Conservation (phyloP, 2,113 vertebrate species). For the Okapia johnstoni region DNA sequence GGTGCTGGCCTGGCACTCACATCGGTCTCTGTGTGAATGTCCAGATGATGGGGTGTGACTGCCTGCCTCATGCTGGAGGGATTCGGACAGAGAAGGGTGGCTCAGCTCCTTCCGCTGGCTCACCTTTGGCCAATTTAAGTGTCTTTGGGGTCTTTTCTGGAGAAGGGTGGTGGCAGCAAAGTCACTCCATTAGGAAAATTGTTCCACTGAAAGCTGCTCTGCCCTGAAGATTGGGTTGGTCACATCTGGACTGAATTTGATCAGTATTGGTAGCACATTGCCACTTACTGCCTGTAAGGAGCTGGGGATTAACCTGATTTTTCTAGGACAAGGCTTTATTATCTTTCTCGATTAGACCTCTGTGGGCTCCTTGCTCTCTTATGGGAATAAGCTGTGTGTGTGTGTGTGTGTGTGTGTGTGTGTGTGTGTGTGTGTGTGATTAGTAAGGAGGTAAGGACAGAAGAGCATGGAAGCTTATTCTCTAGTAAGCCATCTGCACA, state of each 20-base stretch:
- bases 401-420: no score
- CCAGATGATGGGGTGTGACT: neutral
- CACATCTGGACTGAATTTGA: neutral
- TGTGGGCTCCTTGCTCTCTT: neutral
- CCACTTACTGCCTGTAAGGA: neutral
- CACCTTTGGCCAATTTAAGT: neutral
- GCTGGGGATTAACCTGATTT: neutral
- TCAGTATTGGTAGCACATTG: neutral
- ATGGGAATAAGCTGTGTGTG: neutral
- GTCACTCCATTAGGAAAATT: neutral
- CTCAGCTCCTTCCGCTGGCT: neutral
- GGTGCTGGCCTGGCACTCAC: accelerated
- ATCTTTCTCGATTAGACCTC: neutral
- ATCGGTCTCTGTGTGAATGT: neutral
- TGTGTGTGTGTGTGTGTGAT: neutral
- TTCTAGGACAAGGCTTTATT: neutral
- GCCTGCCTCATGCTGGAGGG: accelerated
- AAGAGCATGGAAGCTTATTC: neutral
- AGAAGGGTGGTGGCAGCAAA: neutral
- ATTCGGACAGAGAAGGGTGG: accelerated
- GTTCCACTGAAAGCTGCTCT: neutral
- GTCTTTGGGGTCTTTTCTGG: neutral
- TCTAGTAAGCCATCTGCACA: neutral
- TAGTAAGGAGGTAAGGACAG: neutral
- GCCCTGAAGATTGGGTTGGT: neutral